phyloP scores from a whole-genome alignment of 1,140 invertebrate genomes.

The Drosophila grimshawi region DNA sequence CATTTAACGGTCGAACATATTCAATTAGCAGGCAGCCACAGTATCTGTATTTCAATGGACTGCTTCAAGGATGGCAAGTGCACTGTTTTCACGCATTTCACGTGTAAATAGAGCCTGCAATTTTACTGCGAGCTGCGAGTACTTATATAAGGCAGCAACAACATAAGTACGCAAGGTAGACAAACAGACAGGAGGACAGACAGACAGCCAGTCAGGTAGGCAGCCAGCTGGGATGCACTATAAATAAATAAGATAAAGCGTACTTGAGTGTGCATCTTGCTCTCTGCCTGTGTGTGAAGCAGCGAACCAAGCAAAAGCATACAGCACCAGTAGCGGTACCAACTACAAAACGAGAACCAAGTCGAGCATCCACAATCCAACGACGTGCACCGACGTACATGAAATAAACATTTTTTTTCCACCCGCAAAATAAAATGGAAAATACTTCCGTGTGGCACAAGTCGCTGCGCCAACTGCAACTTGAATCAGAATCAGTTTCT shows the following conservation, averaged over 20 bases:
- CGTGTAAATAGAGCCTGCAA: slow-evolving; percentile 50
- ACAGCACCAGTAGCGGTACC: neutral
- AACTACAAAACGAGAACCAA: slow-evolving; percentile 28
- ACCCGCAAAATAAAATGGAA: slow-evolving; percentile 21
- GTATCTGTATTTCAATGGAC: neutral
- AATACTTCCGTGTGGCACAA: slow-evolving; percentile 62
- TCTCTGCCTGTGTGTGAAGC: neutral
- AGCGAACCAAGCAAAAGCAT: slow-evolving; percentile 15
- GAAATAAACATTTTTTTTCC: slow-evolving; percentile 75
- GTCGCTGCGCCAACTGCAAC: slow-evolving; percentile 31
- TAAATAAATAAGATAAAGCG: slow-evolving; percentile 82
- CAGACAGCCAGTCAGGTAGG: slow-evolving; percentile 8
- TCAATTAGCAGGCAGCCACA: slow-evolving; percentile 48
- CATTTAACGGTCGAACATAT: slow-evolving; percentile 69
- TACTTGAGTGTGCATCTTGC: slow-evolving; percentile 59
- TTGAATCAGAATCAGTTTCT: slow-evolving; percentile 66
- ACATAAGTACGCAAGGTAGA: slow-evolving; percentile 47
- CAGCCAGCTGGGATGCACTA: slow-evolving; percentile 31
- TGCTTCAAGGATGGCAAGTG: slow-evolving; percentile 29
- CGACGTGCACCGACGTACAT: slow-evolving; percentile 75
- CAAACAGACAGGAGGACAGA: slow-evolving; percentile 11
- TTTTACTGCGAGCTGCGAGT: slow-evolving; percentile 33
- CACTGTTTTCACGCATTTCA: slow-evolving; percentile 49
- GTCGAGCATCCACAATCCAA: slow-evolving; percentile 51
- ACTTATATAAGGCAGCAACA: slow-evolving; percentile 53